phyloP scores from a whole-genome alignment of 2,888 invertebrate genomes.

The Idaea straminata region DNA sequence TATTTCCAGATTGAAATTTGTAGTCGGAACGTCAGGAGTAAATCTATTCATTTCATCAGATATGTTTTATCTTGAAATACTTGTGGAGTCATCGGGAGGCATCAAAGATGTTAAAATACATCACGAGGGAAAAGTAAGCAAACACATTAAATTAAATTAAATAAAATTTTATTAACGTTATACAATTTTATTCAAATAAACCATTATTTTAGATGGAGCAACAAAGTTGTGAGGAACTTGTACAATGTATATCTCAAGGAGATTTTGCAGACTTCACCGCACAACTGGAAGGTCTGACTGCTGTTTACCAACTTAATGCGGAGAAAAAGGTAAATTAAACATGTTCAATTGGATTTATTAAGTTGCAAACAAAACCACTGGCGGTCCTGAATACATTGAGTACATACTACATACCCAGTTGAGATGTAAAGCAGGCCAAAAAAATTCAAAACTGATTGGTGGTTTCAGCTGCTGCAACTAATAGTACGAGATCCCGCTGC shows the following conservation, averaged over 20 bases:
- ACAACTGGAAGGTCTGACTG: slow-evolving; percentile 94
- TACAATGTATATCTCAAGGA: slow-evolving; percentile 89
- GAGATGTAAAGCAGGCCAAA: no score
- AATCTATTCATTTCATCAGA: slow-evolving; percentile 96
- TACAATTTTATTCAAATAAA: background rate
- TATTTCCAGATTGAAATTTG: slow-evolving; percentile 88
- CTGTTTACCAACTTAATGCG: slow-evolving; percentile 95
- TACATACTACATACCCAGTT: no score
- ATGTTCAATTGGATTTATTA: background rate
- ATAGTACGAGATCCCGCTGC: no score
- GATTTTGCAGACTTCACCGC: slow-evolving; percentile 96
- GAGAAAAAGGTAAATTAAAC: slow-evolving; percentile 86
- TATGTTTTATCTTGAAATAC: slow-evolving; percentile 97
- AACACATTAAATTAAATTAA: background rate
- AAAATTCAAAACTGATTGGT: no score
- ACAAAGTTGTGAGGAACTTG: slow-evolving; percentile 94
- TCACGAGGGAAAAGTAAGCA: slow-evolving; percentile 89
- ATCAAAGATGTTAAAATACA: slow-evolving; percentile 94
- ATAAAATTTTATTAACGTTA: no score
- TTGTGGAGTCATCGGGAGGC: slow-evolving; percentile 89
- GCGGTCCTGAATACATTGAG: no score
- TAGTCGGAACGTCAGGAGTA: slow-evolving; percentile 89
- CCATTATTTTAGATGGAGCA: slow-evolving; percentile 76
- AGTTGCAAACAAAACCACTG: no score
- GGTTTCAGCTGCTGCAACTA: no score